Conservation (phyloP, 2,888 invertebrate species). For the Leptopilina syphax region DNA sequence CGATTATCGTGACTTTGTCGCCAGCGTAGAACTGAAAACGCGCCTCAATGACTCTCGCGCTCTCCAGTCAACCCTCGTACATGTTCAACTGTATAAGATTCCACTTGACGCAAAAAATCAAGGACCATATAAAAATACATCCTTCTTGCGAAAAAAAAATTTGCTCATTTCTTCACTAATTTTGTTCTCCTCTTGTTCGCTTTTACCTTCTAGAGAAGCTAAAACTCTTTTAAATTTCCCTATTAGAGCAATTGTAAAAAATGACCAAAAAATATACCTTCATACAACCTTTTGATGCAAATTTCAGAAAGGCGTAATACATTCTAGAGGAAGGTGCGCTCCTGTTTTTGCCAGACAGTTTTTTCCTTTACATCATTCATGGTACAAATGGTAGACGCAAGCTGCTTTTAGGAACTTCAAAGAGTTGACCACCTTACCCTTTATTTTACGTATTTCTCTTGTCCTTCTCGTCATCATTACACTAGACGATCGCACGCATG, state of each 20-base stretch:
- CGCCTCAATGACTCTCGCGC: constrained; percentile 49
- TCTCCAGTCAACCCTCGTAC: constrained; percentile 41
- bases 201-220: too few species aligned
- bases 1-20: constrained; percentile 73
- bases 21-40: constrained; percentile 73
- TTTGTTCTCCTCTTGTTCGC: not conserved
- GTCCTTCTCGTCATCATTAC: constrained; percentile 45
- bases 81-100: constrained; percentile 21
- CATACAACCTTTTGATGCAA: not conserved
- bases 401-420: constrained; percentile 72
- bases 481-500: constrained; percentile 41
- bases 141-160: not conserved
- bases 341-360: not conserved
- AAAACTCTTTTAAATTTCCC: too few species aligned
- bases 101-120: constrained; percentile 41
- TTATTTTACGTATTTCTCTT: constrained; percentile 40
- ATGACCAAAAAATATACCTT: not conserved
- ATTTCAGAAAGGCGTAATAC: not conserved
- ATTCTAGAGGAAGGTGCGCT: not conserved
- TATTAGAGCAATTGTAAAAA: not conserved
- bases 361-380: not conserved
- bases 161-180: not conserved
- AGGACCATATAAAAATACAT: not conserved
- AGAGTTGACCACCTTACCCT: constrained; percentile 56
- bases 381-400: constrained; percentile 47